Evolutionary conservation across 2,797 vertebrate genomes (phyloP).

Genomic region (Clarias platycephalus): DNA sequence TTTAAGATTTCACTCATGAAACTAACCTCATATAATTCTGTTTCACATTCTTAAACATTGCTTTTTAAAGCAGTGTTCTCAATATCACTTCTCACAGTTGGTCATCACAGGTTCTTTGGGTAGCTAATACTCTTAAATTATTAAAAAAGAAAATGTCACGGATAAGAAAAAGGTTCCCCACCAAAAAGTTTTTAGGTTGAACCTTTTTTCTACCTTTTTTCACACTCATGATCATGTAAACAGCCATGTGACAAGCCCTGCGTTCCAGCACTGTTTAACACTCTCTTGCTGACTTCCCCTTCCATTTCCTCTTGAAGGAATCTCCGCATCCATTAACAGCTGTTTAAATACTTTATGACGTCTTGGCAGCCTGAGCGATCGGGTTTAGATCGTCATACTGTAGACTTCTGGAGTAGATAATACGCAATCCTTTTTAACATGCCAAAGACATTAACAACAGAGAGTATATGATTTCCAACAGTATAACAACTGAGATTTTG

Average conservation of each 20-base stretch:
- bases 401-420: not conserved
- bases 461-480: not conserved
- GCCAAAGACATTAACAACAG: not conserved
- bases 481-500: not conserved
- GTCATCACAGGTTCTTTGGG: not conserved
- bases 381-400: not conserved
- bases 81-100: not conserved
- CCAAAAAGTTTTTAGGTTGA: not conserved
- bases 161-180: not conserved
- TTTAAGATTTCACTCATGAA: not conserved
- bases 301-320: conserved; percentile 6
- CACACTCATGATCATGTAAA: conserved; percentile 14
- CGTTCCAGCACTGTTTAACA: conserved; percentile 10
- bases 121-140: not conserved
- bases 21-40: not conserved
- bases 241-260: not conserved
- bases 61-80: not conserved
- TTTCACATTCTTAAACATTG: not conserved
- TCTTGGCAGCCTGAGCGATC: not conserved
- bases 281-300: not conserved
- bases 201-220: not conserved
- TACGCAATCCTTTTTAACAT: not conserved
- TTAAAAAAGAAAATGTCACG: not conserved
- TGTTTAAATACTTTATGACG: conserved; percentile 27
- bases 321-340: conserved; percentile 18